phyloP scores from a whole-genome alignment of 2,888 invertebrate species.

The Torymus auratus region DNA sequence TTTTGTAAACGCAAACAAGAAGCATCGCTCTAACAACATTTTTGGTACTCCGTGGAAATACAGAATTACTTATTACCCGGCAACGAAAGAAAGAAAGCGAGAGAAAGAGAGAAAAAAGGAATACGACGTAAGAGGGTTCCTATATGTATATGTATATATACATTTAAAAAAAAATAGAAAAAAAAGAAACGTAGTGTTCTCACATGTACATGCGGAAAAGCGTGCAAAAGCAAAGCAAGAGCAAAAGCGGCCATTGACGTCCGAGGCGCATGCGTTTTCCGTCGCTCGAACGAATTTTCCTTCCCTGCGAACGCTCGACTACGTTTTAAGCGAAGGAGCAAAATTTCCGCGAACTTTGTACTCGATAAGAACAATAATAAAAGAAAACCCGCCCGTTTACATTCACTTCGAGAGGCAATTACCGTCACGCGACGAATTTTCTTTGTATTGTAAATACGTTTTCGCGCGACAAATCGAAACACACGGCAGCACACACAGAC shows the following conservation, averaged over 20 bases:
- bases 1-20: conserved; percentile 5
- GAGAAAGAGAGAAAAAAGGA: conserved; percentile 3
- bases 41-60: neutral
- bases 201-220: conserved; percentile 45
- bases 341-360: neutral
- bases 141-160: conserved; percentile 9
- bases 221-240: conserved; percentile 54
- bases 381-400: no score
- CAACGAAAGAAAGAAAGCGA: conserved; percentile 2
- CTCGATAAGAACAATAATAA: no score
- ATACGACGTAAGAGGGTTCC: conserved; percentile 33
- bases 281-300: neutral
- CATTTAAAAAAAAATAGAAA: conserved; percentile 50
- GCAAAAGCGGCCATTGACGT: conserved; percentile 23
- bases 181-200: conserved; percentile 24
- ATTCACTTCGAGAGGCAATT: no score
- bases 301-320: neutral
- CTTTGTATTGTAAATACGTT: no score
- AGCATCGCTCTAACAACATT: conserved; percentile 14
- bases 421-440: no score
- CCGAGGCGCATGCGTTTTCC: neutral
- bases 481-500: no score
- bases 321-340: neutral
- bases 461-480: no score
- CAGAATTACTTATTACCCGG: neutral